These are phyloP conservation scores for Brenthis hecate DNA, from an alignment of 2,888 invertebrate genomes.

Conservation along the genomic window DNA sequence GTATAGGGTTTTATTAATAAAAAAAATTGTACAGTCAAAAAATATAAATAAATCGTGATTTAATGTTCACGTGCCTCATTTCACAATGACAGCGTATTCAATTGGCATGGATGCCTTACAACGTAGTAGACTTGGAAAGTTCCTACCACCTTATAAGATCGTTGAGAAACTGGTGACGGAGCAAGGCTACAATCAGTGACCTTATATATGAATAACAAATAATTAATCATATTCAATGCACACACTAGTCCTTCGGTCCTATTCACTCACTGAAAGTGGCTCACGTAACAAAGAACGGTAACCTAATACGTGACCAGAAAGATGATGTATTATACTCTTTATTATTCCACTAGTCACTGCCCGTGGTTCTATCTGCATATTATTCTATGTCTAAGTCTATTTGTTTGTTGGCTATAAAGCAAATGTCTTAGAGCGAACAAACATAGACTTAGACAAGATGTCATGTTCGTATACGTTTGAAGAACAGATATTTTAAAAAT, in stretches of 20 bases:
- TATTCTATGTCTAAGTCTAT: constrained; percentile 50
- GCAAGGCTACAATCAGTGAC: constrained; percentile 49
- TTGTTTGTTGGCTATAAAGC: too few species aligned
- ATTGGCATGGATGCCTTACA: background rate
- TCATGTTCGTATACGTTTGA: too few species aligned
- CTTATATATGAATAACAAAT: constrained; percentile 59
- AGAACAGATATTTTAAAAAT: too few species aligned
- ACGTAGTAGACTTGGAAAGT: constrained; percentile 35
- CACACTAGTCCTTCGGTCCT: constrained; percentile 67
- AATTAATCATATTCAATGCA: constrained; percentile 78
- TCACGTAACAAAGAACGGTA: constrained; percentile 80
- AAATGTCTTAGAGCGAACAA: too few species aligned
- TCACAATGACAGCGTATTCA: constrained; percentile 1
- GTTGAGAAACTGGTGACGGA: constrained; percentile 41
- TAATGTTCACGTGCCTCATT: background rate
- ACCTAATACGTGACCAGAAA: constrained; percentile 78
- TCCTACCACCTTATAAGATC: constrained; percentile 37
- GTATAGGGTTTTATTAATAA: background rate
- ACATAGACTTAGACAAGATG: too few species aligned
- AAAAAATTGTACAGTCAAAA: background rate
- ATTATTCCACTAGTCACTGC: constrained; percentile 39
- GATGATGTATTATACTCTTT: constrained; percentile 69
- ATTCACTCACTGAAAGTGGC: constrained; percentile 78
- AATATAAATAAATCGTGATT: background rate
- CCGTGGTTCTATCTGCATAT: constrained; percentile 11